A percentile compares a stretch with the other conserved stretches of the same genome.
Conservation (phyloP, 1,140 invertebrate species). For the Achroia grisella region DNA sequence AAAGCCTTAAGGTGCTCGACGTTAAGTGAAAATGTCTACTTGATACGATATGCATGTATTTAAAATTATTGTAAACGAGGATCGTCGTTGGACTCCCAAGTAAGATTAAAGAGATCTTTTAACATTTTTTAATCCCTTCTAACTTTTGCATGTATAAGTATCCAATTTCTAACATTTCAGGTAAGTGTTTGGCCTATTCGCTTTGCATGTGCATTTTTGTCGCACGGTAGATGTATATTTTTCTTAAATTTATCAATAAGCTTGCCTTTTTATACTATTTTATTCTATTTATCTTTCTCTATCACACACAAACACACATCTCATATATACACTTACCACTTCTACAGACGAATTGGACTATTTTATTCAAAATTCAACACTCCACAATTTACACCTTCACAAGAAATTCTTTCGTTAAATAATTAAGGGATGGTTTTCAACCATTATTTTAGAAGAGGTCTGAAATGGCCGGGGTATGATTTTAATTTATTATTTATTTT, state of each 20-base stretch:
- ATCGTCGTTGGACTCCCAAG: constrained; percentile 69
- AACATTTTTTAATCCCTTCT: constrained; percentile 40
- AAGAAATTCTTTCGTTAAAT: constrained; percentile 26
- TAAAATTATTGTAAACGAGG: constrained; percentile 51
- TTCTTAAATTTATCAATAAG: constrained; percentile 35
- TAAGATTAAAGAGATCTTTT: constrained; percentile 54
- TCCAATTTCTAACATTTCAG: constrained; percentile 24
- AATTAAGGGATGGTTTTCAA: constrained; percentile 19
- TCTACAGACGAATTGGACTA: constrained; percentile 55
- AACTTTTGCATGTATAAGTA: constrained; percentile 39
- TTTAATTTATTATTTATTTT: constrained; percentile 36
- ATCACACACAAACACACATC: constrained; percentile 36
- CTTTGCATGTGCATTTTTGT: constrained; percentile 57
- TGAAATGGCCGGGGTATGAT: constrained; percentile 64
- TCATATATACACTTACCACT: constrained; percentile 34
- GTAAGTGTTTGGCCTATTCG: constrained; percentile 44
- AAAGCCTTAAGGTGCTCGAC: constrained; percentile 21
- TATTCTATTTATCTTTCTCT: constrained; percentile 59
- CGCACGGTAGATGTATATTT: constrained; percentile 49
- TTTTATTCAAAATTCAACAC: constrained; percentile 62
- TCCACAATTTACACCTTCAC: constrained; percentile 49
- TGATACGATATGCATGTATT: constrained; percentile 43
- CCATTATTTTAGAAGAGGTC: constrained; percentile 41
- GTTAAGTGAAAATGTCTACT: constrained; percentile 21
- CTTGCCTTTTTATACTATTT: constrained; percentile 58